These are phyloP conservation scores for Drosophila kuntzei DNA, from an alignment of 2,888 invertebrate species.

Conservation along the genomic window DNA sequence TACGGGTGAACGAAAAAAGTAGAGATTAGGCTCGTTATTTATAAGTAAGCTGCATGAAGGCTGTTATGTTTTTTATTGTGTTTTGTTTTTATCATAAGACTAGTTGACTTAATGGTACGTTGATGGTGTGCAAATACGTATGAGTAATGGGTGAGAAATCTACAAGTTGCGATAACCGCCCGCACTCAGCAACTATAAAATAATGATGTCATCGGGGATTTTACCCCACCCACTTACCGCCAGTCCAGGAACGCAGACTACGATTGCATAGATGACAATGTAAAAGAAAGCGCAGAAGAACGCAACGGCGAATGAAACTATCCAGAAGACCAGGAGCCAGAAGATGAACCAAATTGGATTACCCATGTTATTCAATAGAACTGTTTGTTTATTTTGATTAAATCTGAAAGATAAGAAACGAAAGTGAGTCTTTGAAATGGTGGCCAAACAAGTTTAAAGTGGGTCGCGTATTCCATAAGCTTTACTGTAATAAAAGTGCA, in stretches of 20 bases:
- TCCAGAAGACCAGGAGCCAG: conserved; percentile 90
- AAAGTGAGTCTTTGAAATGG: conserved; percentile 10
- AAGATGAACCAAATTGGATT: conserved; percentile 89
- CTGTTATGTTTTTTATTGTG: not conserved
- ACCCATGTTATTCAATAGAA: conserved; percentile 85
- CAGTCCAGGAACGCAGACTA: conserved; percentile 89
- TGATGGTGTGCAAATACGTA: conserved; percentile 32
- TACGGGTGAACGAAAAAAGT: conserved; percentile 75
- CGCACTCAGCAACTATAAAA: conserved; percentile 27
- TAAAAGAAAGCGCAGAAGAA: conserved; percentile 89
- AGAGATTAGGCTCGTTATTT: conserved; percentile 6
- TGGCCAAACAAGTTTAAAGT: not conserved
- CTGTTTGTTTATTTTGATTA: conserved; percentile 17
- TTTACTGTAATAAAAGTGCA: not conserved
- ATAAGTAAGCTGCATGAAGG: conserved; percentile 7
- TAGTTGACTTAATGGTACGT: conserved; percentile 10
- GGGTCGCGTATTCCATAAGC: not conserved
- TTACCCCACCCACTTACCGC: conserved; percentile 87
- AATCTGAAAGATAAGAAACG: conserved; percentile 58
- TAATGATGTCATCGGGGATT: conserved; percentile 43
- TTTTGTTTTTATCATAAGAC: conserved; percentile 35
- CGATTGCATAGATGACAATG: conserved; percentile 89
- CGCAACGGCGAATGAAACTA: conserved; percentile 89
- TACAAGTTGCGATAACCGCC: conserved; percentile 40
- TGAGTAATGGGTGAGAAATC: conserved; percentile 61